These are phyloP conservation scores for Nephotettix cincticeps DNA, from an alignment of 1,140 invertebrate species.

Conservation along the genomic window DNA sequence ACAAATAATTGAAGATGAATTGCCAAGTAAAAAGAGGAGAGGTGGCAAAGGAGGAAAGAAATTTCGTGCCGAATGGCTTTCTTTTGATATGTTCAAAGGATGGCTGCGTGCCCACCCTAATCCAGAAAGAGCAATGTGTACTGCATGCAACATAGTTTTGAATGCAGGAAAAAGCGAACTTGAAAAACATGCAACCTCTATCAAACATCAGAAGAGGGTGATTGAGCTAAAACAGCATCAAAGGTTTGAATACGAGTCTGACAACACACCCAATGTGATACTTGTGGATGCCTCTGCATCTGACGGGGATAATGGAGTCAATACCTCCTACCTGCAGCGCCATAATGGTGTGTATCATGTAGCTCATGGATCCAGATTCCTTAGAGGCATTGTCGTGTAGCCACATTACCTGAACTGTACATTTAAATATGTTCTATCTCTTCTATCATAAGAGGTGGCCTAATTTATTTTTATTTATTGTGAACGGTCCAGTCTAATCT, in stretches of 20 bases:
- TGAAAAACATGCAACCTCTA: slow-evolving; percentile 43
- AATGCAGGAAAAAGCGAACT: slow-evolving; percentile 44
- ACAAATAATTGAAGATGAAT: not conserved
- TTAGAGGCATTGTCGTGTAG: not conserved
- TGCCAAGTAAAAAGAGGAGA: slow-evolving; percentile 3
- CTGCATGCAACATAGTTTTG: slow-evolving; percentile 42
- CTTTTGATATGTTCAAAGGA: slow-evolving; percentile 40
- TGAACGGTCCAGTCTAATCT: too few species aligned
- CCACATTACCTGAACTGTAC: too few species aligned
- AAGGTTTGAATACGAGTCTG: not conserved
- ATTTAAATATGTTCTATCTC: too few species aligned
- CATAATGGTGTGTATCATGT: slow-evolving; percentile 22
- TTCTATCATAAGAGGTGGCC: too few species aligned
- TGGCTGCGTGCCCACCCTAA: slow-evolving; percentile 40
- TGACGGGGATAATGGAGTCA: slow-evolving; percentile 3
- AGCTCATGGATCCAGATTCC: not conserved
- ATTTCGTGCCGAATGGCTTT: slow-evolving; percentile 39
- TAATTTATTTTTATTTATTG: too few species aligned
- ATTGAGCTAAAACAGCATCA: not conserved
- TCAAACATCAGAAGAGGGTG: slow-evolving; percentile 38
- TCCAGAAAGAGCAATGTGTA: slow-evolving; percentile 39
- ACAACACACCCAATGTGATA: slow-evolving; percentile 6
- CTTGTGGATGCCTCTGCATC: slow-evolving; percentile 6
- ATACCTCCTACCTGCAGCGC: not conserved
- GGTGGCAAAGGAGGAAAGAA: slow-evolving; percentile 17